Evolutionary conservation across 2,888 invertebrate genomes (phyloP), one percentile per base, ranked within the genome.

Genomic region (Cistogaster globosa): DNA sequence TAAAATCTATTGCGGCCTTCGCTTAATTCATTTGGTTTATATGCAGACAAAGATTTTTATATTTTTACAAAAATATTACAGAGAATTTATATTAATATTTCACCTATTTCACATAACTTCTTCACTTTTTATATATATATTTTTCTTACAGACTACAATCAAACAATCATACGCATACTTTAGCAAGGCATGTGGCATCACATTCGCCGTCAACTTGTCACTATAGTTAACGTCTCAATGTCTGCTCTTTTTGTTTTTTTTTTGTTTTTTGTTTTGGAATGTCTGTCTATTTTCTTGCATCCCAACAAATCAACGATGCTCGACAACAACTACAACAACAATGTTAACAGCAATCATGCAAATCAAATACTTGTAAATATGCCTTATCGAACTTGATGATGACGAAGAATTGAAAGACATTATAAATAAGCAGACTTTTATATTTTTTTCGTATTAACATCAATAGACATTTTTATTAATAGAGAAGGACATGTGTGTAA

Each of bases 201-300:
- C n/a, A 72, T 84, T 77, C 72, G 72, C 26, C 81, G 71, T 80
- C 84, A 77, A 51, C 65, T 36, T 81, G 81, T 69, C 84, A 74
- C 32, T 77, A 18, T 16, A 48, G 68, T 58, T 77, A 62, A 76
- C 67, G 58, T 53, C 53, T 55, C 45, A 60, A 42, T 42, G 42
- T 42, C 42, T 42, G 11, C 42, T 32, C 6, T 26, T 26, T 26
- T 26, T 26, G 4, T 8, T 7, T n/a, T n/a, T n/a, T n/a, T n/a
- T n/a, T n/a, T n/a, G n/a, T n/a, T n/a, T n/a, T 42, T 42, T 42
- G 8, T 12, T 12, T 12, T 1, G 12, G 0, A 42, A n/a, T n/a
- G n/a, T n/a, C n/a, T 42, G 42, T 62, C 60, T 71, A 48, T 58
- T 16, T 80, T 48, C 12, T 16, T 36, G 36, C 48, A 75, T 51